Base-by-base conservation (phyloP, 2,888 invertebrate species). In the Phanerotoma sp. region DNA sequence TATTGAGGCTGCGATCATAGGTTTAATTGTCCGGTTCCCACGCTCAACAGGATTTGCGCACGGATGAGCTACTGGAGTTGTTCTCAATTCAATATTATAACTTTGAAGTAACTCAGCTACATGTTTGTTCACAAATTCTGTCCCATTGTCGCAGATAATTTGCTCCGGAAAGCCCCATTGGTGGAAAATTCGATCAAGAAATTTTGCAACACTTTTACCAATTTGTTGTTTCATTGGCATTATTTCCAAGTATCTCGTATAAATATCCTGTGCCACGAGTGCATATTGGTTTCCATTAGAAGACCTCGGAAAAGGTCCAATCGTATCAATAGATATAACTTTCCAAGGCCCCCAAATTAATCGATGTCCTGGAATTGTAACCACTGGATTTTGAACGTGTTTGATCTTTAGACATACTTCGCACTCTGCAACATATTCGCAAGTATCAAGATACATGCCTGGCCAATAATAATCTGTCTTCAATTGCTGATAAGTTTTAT, bases 51-150 rank as follows among this genome's bases (percentile, higher is more conserved):
- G n/a, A n/a, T n/a, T n/a, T n/a, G n/a, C n/a, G n/a, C n/a, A n/a
- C n/a, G 51, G 58, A 20, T 58, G 58, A 18, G 41, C 49, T 5
- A 56, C 9, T 16, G 56, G 53, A 1, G 55, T 58, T 10, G 58
- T 52, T 1, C 40, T 35, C 7, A 54, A 50, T 37, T 9, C 7
- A 3, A 55, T 33, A 16, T 32, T n/a, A 30, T 32, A 30, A n/a
- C 35, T 18, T 3, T 18, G 25, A 1, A 58, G 25, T 4, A 49
- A 48, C 6, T 20, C 20, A 32, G 32, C 44, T 1, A 59, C 40
- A 25, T 54, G 48, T 40, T 38, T 38, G 15, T 54, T 54, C 5
- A 44, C 30, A 37, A 32, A 54, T 22, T 54, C 54, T 10, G 20
- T 45, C 3, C 54, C 54, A 20, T 54, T 54, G n/a, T 54, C 50